phyloP scores from a whole-genome alignment of 1,140 invertebrate species.

The Sinella curviseta region DNA sequence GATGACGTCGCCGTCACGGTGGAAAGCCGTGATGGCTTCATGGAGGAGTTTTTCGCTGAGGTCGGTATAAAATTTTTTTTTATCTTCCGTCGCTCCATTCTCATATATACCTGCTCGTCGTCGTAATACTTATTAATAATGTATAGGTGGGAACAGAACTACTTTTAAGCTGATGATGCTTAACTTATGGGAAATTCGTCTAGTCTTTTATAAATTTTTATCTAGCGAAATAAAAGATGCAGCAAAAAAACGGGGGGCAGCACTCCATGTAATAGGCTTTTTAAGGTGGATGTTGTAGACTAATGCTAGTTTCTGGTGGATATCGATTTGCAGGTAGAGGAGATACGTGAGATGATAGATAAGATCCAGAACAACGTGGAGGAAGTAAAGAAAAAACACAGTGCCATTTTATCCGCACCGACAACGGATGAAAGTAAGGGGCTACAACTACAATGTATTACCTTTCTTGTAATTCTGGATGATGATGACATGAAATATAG shows the following conservation, averaged over 20 bases:
- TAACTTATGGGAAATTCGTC: too few relatives aligned
- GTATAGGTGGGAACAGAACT: too few relatives aligned
- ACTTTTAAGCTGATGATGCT: too few relatives aligned
- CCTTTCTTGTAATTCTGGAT: neutral
- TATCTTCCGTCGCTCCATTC: neutral
- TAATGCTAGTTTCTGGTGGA: neutral
- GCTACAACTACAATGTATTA: too few relatives aligned
- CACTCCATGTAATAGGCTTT: too few relatives aligned
- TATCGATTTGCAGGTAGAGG: slow-evolving; percentile 86
- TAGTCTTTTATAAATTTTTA: too few relatives aligned
- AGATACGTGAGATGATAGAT: slow-evolving; percentile 99
- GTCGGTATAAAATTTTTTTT: slow-evolving; percentile 59
- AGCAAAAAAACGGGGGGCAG: too few relatives aligned
- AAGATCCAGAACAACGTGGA: slow-evolving; percentile 98
- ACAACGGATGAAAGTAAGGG: slow-evolving; percentile 99
- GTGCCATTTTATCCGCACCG: slow-evolving; percentile 94
- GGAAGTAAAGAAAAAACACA: slow-evolving; percentile 99
- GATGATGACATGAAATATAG: neutral
- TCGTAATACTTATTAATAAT: too few relatives aligned
- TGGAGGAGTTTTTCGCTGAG: slow-evolving; percentile 97
- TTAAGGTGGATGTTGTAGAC: neutral
- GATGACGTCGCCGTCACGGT: slow-evolving; percentile 89
- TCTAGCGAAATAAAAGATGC: too few relatives aligned
- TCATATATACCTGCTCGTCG: too few relatives aligned
- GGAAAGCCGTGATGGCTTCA: slow-evolving; percentile 84